phyloP scores from a whole-genome alignment of 2,888 invertebrate genomes.

The Acanthococcus lagerstroemiae region DNA sequence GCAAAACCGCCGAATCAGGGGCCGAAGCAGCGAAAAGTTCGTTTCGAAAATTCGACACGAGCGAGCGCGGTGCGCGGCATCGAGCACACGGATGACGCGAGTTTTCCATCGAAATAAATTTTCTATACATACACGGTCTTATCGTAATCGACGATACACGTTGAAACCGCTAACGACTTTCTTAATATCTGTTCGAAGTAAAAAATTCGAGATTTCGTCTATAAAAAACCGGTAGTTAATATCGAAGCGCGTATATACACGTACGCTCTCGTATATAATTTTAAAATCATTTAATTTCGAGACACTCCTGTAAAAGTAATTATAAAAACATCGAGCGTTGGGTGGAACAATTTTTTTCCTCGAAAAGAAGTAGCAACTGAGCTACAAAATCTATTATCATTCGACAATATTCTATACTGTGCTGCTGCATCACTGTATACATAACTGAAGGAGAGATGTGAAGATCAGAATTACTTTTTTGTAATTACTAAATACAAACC shows the following conservation, averaged over 20 bases:
- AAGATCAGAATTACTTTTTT: background rate
- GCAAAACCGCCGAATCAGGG: no score
- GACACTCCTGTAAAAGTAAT: constrained; percentile 27
- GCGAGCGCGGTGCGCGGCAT: no score
- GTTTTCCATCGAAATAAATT: no score
- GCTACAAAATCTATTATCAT: constrained; percentile 25
- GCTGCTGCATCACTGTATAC: constrained; percentile 7
- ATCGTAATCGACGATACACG: no score
- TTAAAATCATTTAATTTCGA: constrained; percentile 27
- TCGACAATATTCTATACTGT: constrained; percentile 18
- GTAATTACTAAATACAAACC: background rate
- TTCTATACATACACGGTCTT: no score
- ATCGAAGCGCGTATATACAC: constrained; percentile 7
- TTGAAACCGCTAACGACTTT: background rate
- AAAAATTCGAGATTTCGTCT: background rate
- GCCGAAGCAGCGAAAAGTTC: no score
- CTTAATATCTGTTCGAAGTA: background rate
- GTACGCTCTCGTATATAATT: no score
- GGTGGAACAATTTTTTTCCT: constrained; percentile 4
- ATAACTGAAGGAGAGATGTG: constrained; percentile 14
- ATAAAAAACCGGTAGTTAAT: constrained; percentile 28
- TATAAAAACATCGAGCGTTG: constrained; percentile 25
- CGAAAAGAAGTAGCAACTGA: background rate
- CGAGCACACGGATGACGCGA: no score
- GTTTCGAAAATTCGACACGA: no score